Conservation (phyloP, 2,888 invertebrate genomes). For the Amiota communis region DNA sequence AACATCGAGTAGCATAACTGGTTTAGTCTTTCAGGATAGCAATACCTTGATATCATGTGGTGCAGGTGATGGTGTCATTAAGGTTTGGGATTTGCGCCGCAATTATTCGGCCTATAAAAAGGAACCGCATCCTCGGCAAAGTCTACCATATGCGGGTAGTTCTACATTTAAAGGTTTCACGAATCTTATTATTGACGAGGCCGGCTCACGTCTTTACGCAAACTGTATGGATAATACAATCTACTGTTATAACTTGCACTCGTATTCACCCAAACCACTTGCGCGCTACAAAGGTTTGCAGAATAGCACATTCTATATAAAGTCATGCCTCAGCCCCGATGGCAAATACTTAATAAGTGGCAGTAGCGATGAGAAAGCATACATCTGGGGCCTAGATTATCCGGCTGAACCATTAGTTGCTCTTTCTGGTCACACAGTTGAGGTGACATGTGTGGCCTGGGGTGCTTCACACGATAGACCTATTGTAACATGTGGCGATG, state of each 20-base stretch:
- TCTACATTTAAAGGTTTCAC: constrained; percentile 84
- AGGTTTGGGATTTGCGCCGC: constrained; percentile 90
- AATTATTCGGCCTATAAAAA: constrained; percentile 81
- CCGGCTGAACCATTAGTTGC: constrained; percentile 79
- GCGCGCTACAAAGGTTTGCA: constrained; percentile 82
- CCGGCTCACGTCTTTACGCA: constrained; percentile 82
- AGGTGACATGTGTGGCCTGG: constrained; percentile 93
- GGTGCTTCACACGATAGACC: constrained; percentile 76
- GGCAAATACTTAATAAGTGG: constrained; percentile 88
- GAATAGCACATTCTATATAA: constrained; percentile 88
- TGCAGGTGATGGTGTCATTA: constrained; percentile 88
- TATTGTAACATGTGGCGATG: constrained; percentile 88
- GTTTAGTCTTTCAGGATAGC: constrained; percentile 87
- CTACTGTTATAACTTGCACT: constrained; percentile 86
- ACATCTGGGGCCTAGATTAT: constrained; percentile 85
- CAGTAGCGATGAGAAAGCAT: constrained; percentile 89
- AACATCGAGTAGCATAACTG: constrained; percentile 84
- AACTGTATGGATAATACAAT: constrained; percentile 91
- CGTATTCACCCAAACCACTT: constrained; percentile 79
- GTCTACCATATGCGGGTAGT: constrained; percentile 82
- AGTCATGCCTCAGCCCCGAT: constrained; percentile 86
- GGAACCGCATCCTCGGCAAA: constrained; percentile 82
- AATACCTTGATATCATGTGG: constrained; percentile 87
- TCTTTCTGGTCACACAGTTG: constrained; percentile 85
- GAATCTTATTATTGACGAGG: constrained; percentile 83